Evolutionary conservation across 2,113 vertebrate genomes (phyloP).

Genomic region (Noctilio leporinus): DNA sequence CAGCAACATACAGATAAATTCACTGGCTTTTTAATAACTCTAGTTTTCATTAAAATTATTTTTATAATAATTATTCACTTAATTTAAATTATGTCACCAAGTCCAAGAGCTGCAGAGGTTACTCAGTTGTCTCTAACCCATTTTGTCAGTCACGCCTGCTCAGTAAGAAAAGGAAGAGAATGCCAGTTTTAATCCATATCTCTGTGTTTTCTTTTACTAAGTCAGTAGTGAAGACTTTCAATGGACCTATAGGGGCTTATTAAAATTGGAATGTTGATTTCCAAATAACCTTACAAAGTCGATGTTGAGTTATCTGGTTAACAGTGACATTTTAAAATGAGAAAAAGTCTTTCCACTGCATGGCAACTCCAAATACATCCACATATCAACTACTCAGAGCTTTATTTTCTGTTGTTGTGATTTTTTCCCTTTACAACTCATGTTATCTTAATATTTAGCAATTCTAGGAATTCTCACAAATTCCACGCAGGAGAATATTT

Average conservation of each 20-base stretch:
- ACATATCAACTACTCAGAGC: not conserved
- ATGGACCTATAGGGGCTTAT: not conserved
- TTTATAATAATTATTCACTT: not conserved
- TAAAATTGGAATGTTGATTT: not conserved
- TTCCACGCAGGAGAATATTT: not conserved
- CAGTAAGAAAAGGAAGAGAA: not conserved
- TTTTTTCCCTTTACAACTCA: not conserved
- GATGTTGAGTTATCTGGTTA: not conserved
- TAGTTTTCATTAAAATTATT: constrained; percentile 32
- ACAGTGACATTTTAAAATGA: not conserved
- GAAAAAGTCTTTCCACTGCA: not conserved
- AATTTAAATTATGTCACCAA: constrained; percentile 37
- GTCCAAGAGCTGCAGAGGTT: constrained; percentile 29
- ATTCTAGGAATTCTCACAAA: not conserved
- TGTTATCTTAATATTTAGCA: constrained; percentile 11
- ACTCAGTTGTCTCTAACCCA: constrained; percentile 43
- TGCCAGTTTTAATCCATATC: not conserved
- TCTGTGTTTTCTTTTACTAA: not conserved
- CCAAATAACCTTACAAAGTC: not conserved
- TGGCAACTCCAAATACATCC: constrained; percentile 41
- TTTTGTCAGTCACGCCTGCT: not conserved
- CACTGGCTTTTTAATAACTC: not conserved
- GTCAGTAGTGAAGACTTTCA: constrained; percentile 4
- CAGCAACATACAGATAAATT: constrained; percentile 3
- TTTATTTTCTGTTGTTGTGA: not conserved